These are phyloP conservation scores for Drosophila bocki DNA, from an alignment of 1,140 invertebrate genomes.

Conservation along the genomic window DNA sequence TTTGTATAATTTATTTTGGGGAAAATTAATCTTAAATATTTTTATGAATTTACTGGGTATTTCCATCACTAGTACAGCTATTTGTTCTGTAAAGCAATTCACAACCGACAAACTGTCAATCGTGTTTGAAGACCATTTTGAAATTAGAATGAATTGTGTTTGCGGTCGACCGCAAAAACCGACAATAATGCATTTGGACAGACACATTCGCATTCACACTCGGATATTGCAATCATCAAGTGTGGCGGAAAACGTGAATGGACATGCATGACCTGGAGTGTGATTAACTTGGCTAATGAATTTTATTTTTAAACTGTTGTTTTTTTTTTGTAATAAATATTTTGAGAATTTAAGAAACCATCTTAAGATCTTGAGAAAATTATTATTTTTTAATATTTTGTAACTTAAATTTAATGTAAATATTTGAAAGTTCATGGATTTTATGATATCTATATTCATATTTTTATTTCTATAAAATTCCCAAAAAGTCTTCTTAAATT, in stretches of 20 bases:
- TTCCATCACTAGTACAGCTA: background rate
- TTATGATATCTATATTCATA: background rate
- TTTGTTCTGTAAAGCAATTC: background rate
- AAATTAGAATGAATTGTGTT: slow-evolving; percentile 39
- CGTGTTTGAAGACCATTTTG: slow-evolving; percentile 25
- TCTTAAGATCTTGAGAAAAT: too few species aligned
- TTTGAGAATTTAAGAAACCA: too few species aligned
- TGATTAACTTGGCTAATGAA: background rate
- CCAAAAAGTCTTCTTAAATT: background rate
- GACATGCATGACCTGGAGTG: slow-evolving; percentile 2
- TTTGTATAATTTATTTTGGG: background rate
- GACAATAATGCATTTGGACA: slow-evolving; percentile 30
- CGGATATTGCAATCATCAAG: slow-evolving; percentile 22
- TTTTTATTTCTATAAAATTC: background rate
- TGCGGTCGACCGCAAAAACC: slow-evolving; percentile 25
- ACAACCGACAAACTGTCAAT: slow-evolving; percentile 14
- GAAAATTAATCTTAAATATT: background rate
- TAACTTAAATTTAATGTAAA: too few species aligned
- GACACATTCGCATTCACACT: slow-evolving; percentile 18
- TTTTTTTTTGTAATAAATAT: too few species aligned
- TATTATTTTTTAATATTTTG: too few species aligned
- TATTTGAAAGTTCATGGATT: too few species aligned
- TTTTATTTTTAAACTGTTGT: too few species aligned
- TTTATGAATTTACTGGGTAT: background rate
- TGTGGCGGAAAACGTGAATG: slow-evolving; percentile 18